Percentiles rank a stretch among this genome's conserved stretches.
Conservation (phyloP, 2,113 vertebrate genomes). For the Potamarius usumacintae region DNA sequence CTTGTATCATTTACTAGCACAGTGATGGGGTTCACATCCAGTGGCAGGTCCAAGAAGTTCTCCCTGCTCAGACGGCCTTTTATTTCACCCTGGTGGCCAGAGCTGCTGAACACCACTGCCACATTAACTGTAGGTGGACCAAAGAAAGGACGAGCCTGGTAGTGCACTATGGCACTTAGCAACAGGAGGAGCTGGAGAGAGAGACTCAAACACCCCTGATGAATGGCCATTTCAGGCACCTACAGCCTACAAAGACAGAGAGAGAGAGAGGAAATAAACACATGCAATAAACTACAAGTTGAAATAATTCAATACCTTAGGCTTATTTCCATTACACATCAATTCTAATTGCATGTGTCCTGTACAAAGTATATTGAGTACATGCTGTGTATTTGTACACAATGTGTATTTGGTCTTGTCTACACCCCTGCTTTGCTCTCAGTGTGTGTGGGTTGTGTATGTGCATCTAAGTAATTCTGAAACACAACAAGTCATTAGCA, state of each 20-base stretch:
- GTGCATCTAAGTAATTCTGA: not conserved
- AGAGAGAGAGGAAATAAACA: constrained; percentile 39
- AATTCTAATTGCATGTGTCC: constrained; percentile 48
- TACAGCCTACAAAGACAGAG: constrained; percentile 64
- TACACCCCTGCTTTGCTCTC: constrained; percentile 32
- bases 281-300: constrained; percentile 51
- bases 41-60: constrained; percentile 89
- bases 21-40: constrained; percentile 89
- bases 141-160: constrained; percentile 69
- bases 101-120: constrained; percentile 89
- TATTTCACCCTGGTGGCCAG: constrained; percentile 80
- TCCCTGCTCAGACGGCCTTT: constrained; percentile 85
- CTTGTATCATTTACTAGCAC: constrained; percentile 92
- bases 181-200: constrained; percentile 65
- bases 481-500: constrained; percentile 50
- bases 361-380: not conserved
- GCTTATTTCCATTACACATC: constrained; percentile 59
- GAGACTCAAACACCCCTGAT: constrained; percentile 57
- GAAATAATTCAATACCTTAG: constrained; percentile 37
- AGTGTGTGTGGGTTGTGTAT: constrained; percentile 18
- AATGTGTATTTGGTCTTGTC: constrained; percentile 5
- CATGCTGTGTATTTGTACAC: not conserved
- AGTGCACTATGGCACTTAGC: constrained; percentile 55
- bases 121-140: constrained; percentile 73
- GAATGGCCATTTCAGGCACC: constrained; percentile 72